These are phyloP conservation scores for Pseudois nayaur DNA, from an alignment of 2,113 vertebrate species.

Conservation along the genomic window DNA sequence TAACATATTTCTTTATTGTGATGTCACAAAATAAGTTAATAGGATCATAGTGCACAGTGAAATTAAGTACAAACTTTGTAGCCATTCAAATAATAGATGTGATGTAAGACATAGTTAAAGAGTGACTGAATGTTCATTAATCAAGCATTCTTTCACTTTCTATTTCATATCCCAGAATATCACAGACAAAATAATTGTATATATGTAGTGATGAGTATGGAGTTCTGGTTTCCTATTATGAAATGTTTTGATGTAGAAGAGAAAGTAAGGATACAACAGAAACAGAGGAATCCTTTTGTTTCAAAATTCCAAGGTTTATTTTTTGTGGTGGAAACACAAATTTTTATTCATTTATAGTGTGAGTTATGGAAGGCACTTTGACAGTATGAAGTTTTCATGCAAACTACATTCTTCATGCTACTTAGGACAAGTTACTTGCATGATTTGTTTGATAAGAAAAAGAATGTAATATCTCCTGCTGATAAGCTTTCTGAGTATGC, in stretches of 20 bases:
- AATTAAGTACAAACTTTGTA: neutral
- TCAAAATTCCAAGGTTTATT: slow-evolving; percentile 16
- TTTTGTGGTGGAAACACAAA: neutral
- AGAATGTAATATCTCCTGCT: slow-evolving; percentile 42
- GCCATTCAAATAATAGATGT: neutral
- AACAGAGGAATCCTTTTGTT: neutral
- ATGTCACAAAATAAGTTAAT: neutral
- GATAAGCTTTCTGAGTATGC: slow-evolving; percentile 67
- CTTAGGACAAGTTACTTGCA: slow-evolving; percentile 50
- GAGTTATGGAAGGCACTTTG: neutral
- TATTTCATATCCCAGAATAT: neutral
- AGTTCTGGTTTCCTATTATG: neutral
- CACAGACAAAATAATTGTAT: neutral
- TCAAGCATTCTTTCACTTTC: neutral
- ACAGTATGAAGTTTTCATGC: slow-evolving; percentile 49
- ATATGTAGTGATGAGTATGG: neutral
- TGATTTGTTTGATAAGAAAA: slow-evolving; percentile 71
- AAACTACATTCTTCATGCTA: slow-evolving; percentile 39
- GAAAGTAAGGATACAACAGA: neutral
- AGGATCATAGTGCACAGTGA: neutral
- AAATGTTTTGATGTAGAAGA: neutral
- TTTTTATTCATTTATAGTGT: slow-evolving; percentile 23
- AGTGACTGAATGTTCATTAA: neutral
- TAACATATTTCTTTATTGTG: neutral
- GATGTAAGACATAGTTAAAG: neutral